Percentiles rank a stretch among this genome's conserved stretches.
Evolutionary conservation across 2,888 invertebrate genomes (phyloP).

Genomic region (Onchidella celtica): DNA sequence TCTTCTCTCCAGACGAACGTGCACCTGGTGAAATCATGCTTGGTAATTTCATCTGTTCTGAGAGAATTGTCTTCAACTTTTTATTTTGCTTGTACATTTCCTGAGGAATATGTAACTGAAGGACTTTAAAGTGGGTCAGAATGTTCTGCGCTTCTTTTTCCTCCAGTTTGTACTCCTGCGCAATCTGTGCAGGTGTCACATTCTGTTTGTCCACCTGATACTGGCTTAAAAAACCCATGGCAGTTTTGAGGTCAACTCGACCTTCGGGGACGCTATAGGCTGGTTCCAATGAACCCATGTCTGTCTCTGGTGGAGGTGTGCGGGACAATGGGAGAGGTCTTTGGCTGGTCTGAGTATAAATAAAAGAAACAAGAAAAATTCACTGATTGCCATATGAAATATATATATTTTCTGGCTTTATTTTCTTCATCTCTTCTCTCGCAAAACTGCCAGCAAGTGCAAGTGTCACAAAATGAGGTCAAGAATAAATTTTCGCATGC

Average conservation of each 20-base stretch:
- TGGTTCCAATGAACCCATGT: constrained; percentile 38
- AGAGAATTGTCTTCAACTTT: constrained; percentile 17
- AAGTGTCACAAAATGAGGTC: too few relatives aligned
- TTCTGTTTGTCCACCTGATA: constrained; percentile 1
- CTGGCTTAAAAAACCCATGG: constrained; percentile 1
- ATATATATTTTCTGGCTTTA: too few relatives aligned
- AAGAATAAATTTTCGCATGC: too few relatives aligned
- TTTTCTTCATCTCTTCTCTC: too few relatives aligned
- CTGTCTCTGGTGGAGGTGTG: neutral
- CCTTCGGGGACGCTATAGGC: constrained; percentile 23
- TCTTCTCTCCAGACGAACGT: neutral
- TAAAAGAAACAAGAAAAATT: neutral
- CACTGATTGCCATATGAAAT: too few relatives aligned
- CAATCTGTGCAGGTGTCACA: constrained; percentile 26
- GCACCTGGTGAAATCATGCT: neutral
- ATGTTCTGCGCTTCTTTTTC: constrained; percentile 29
- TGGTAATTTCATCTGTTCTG: constrained; percentile 18
- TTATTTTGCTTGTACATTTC: constrained; percentile 32
- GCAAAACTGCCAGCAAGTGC: too few relatives aligned
- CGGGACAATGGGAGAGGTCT: constrained; percentile 15
- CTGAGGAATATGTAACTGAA: constrained; percentile 35
- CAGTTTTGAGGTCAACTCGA: constrained; percentile 22
- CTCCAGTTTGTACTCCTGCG: constrained; percentile 16
- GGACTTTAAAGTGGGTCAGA: constrained; percentile 23
- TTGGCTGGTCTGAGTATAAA: neutral